Evolutionary conservation across 2,888 invertebrate species (phyloP).

Genomic region (Cancer borealis): DNA sequence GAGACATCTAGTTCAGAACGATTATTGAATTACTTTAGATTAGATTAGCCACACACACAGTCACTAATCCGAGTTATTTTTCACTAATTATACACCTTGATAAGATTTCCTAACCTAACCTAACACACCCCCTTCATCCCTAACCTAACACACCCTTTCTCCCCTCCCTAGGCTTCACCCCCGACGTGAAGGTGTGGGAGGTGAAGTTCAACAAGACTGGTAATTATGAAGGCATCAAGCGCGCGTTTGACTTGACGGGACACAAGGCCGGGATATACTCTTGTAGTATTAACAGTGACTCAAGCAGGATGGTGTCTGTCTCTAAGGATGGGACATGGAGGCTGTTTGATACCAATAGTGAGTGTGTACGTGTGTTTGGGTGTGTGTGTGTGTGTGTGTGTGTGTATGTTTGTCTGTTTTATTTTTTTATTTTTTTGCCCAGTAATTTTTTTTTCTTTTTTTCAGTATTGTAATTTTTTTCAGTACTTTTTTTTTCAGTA

Average conservation of each 20-base stretch:
- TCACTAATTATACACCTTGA: too few relatives aligned
- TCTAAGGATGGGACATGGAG: slow-evolving; percentile 94
- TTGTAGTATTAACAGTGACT: slow-evolving; percentile 90
- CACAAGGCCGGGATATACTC: slow-evolving; percentile 90
- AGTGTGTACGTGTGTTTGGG: slow-evolving; percentile 52
- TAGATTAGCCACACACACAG: not conserved
- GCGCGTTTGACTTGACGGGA: slow-evolving; percentile 90
- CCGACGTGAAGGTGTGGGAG: slow-evolving; percentile 90
- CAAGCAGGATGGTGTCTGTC: slow-evolving; percentile 89
- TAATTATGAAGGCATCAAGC: slow-evolving; percentile 87
- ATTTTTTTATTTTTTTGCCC: too few relatives aligned
- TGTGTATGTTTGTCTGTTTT: too few relatives aligned
- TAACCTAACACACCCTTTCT: not conserved
- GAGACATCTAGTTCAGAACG: too few relatives aligned
- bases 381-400: too few relatives aligned
- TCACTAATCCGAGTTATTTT: too few relatives aligned
- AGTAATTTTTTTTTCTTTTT: not conserved
- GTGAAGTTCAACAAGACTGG: slow-evolving; percentile 87
- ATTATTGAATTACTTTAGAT: too few relatives aligned
- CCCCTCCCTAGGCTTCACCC: slow-evolving; percentile 83
- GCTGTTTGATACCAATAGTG: slow-evolving; percentile 91
- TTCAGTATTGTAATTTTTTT: not conserved
- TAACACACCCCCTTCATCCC: not conserved
- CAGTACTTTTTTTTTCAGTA: not conserved
- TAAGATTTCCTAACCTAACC: not conserved